Base-by-base conservation (phyloP, 1,140 invertebrate species). In the Pristionchus pacificus region DNA sequence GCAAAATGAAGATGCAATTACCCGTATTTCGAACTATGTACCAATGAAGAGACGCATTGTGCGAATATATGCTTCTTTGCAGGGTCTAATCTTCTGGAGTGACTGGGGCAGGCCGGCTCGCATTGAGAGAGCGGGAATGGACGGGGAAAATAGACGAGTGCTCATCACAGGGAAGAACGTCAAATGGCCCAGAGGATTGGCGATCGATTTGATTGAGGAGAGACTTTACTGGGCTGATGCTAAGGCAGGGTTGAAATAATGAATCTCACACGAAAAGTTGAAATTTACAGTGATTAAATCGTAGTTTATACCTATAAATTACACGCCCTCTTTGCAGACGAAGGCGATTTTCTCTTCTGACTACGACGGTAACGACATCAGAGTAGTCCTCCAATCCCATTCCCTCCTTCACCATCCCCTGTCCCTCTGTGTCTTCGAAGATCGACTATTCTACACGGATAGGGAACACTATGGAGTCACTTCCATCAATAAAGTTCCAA, bases 381-480 rank as follows among this genome's bases (percentile, higher is more conserved):
- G 68, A 32, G 73, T n/a, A 57, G 79, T 87, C 29, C 73, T 86
- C 1, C 80, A 78, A 15, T 80, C 81, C 61, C 79, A 82, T 55
- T 67, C 73, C 31, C 74, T 84, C 49, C 78, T 87, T 6, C 88
- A 90, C 60, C 85, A 86, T 75, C 86, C 86, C n/a, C 87, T 86
- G 76, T 80, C 85, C n/a, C 79, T 87, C 64, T 79, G 85, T 32
- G 85, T 87, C 1, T 87, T 87, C 77, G 86, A 87, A 83, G 94
- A 97, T 85, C 91, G 89, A 84, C 88, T 97, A 10, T 97, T 95
- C 86, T 97, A 94, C 93, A 93, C 93, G 2, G 95, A 97, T 85
- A 96, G 93, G 93, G 90, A 93, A 78, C 91, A 92, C 80, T 90
- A 93, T 74, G 91, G 92, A 0, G 92, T 97, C 59, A 92, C 91